These are phyloP conservation scores for Coptodon bakossiorum DNA, from an alignment of 2,113 vertebrate genomes.

Conservation along the genomic window DNA sequence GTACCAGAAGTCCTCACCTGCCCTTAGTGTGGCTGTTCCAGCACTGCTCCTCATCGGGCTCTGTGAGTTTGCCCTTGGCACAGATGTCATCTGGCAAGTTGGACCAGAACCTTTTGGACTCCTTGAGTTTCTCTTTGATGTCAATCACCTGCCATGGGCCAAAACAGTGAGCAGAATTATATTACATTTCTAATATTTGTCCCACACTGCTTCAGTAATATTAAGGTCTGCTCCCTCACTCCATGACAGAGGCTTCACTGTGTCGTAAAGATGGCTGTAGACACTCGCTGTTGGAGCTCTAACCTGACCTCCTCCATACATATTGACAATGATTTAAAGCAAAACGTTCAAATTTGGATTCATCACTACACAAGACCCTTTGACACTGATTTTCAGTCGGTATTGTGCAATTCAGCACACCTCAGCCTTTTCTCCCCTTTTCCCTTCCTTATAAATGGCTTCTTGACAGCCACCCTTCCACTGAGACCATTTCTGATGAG, in stretches of 20 bases:
- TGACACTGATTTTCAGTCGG: not conserved
- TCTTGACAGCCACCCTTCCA: not conserved
- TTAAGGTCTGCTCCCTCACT: not conserved
- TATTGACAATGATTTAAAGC: not conserved
- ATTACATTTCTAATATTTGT: not conserved
- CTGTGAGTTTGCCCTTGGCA: slow-evolving; percentile 78
- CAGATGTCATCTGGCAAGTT: slow-evolving; percentile 87
- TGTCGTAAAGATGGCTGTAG: not conserved
- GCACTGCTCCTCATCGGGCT: slow-evolving; percentile 84
- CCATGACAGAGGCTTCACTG: not conserved
- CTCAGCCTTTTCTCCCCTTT: not conserved
- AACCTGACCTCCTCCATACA: not conserved
- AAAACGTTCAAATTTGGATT: not conserved
- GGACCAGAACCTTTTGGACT: slow-evolving; percentile 94
- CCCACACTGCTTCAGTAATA: not conserved
- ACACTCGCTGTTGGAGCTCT: not conserved
- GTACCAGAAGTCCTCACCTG: slow-evolving; percentile 75
- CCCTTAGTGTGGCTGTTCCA: slow-evolving; percentile 96
- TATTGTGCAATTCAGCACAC: not conserved
- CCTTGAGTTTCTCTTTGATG: slow-evolving; percentile 90
- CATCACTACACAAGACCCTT: not conserved
- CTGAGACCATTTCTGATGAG: not conserved
- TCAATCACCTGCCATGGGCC: slow-evolving; percentile 83
- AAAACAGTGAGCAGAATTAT: not conserved
- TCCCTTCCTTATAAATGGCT: not conserved